These are phyloP conservation scores for Mus pahari DNA, from an alignment of 2,113 vertebrate species.

Conservation along the genomic window DNA sequence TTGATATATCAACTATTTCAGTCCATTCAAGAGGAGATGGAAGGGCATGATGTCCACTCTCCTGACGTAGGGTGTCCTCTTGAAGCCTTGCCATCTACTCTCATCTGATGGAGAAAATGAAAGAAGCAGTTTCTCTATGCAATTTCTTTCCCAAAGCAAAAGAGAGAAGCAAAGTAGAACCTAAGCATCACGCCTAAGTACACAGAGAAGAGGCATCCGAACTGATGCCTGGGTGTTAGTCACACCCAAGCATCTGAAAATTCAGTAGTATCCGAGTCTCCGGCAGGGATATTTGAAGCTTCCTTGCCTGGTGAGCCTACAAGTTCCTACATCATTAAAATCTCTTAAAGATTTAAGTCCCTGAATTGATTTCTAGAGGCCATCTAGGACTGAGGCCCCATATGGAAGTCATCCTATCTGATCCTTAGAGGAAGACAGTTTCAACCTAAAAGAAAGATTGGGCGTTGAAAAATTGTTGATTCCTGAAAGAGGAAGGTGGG, in stretches of 20 bases:
- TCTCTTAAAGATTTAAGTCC: not conserved
- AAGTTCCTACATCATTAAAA: not conserved
- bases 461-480: not conserved
- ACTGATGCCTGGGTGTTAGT: not conserved
- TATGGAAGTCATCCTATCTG: not conserved
- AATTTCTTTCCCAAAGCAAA: not conserved
- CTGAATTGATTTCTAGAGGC: not conserved
- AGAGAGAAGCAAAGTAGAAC: not conserved
- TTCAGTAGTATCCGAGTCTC: not conserved
- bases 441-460: not conserved
- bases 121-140: not conserved
- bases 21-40: not conserved
- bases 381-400: not conserved
- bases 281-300: not conserved
- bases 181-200: not conserved
- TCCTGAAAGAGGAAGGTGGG: not conserved
- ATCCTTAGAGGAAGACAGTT: not conserved
- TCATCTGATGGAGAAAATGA: not conserved
- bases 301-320: not conserved
- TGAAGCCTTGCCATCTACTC: not conserved
- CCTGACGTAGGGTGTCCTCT: not conserved
- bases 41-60: not conserved
- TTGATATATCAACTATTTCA: constrained; percentile 2
- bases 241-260: not conserved
- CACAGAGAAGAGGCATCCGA: not conserved